Evolutionary conservation across 2,113 vertebrate species (phyloP).

Genomic region (Edolisoma coerulescens): DNA sequence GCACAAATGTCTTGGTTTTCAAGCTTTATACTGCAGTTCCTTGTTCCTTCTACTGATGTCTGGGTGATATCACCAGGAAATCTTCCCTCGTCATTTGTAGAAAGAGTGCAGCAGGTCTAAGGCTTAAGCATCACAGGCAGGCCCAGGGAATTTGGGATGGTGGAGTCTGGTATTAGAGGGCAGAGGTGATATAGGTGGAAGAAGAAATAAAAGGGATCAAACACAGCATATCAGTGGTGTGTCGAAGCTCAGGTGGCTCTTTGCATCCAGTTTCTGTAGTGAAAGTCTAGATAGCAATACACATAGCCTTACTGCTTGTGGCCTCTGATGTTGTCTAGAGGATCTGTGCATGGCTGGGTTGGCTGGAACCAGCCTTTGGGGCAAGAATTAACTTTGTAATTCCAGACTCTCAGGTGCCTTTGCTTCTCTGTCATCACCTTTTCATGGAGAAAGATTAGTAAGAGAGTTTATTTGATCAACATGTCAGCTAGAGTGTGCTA

Average conservation of each 20-base stretch:
- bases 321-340: background rate
- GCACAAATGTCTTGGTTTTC: background rate
- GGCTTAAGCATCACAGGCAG: background rate
- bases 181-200: background rate
- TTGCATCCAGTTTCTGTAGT: background rate
- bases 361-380: background rate
- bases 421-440: background rate
- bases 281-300: background rate
- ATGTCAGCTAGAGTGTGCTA: background rate
- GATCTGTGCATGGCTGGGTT: background rate
- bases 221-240: background rate
- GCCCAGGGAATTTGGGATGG: background rate
- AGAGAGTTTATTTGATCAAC: background rate
- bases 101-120: background rate
- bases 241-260: background rate
- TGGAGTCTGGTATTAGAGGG: background rate
- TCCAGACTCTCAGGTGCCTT: background rate
- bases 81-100: background rate
- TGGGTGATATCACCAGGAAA: background rate
- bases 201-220: background rate
- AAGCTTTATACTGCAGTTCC: background rate
- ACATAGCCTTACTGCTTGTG: background rate
- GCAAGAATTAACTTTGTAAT: background rate
- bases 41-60: background rate
- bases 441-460: background rate